Conservation (phyloP, 2,113 vertebrate species). For the Actenoides lindsayi region DNA sequence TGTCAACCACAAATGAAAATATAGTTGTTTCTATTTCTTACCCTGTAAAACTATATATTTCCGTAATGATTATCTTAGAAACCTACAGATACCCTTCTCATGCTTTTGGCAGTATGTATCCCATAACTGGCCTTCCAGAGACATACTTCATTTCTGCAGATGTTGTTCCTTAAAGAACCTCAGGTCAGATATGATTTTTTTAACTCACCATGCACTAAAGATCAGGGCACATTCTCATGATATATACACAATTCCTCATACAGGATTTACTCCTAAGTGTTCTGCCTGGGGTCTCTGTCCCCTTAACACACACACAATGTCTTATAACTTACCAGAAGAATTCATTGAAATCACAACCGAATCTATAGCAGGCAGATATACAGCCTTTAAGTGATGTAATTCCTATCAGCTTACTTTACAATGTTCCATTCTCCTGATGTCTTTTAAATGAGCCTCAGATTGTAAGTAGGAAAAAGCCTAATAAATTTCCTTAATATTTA, state of each 20-base stretch:
- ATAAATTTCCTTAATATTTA: background rate
- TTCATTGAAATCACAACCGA: background rate
- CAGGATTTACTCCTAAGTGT: background rate
- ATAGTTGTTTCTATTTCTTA: background rate
- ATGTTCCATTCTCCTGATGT: background rate
- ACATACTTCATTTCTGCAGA: background rate
- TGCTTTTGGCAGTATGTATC: background rate
- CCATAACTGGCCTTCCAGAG: background rate
- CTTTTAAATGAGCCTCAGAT: slow-evolving; percentile 4
- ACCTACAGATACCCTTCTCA: background rate
- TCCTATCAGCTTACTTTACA: background rate
- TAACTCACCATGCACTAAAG: background rate
- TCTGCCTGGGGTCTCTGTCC: background rate
- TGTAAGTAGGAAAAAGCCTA: background rate
- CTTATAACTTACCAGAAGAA: background rate
- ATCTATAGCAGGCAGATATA: background rate
- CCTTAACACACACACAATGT: accelerated
- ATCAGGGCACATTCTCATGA: background rate
- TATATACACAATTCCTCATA: background rate
- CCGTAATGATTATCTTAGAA: background rate
- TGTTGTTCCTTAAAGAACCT: background rate
- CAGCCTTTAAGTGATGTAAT: background rate
- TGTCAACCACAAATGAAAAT: background rate
- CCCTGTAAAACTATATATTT: background rate
- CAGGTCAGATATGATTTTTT: background rate